phyloP scores from a whole-genome alignment of 2,888 invertebrate species.

The Maniola hyperantus region DNA sequence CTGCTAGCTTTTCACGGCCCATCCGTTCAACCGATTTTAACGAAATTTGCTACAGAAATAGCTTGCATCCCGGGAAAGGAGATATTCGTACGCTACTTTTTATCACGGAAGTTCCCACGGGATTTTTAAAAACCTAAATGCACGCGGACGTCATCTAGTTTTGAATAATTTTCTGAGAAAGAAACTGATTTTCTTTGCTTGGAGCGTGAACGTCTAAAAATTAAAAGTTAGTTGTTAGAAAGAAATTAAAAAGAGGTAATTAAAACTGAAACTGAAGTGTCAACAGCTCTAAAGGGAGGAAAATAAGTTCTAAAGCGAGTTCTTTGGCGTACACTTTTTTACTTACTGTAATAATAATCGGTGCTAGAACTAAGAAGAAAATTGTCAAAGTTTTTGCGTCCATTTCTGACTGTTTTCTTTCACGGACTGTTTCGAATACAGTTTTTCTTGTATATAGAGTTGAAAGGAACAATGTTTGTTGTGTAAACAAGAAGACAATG shows the following conservation, averaged over 20 bases:
- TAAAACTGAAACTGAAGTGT: constrained; percentile 27
- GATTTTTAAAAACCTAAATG: too few relatives aligned
- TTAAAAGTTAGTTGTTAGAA: neutral
- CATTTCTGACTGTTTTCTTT: constrained; percentile 47
- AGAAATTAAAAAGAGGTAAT: constrained; percentile 22
- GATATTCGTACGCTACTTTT: too few relatives aligned
- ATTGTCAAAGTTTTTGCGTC: constrained; percentile 47
- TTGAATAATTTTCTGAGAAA: too few relatives aligned
- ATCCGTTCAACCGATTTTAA: too few relatives aligned
- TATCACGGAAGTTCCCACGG: too few relatives aligned
- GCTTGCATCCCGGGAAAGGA: too few relatives aligned
- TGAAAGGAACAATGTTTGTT: constrained; percentile 38
- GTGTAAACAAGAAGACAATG: constrained; percentile 35
- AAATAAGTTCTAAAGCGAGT: constrained; percentile 27
- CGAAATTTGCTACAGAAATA: too few relatives aligned
- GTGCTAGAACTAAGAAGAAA: constrained; percentile 48
- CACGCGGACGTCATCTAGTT: too few relatives aligned
- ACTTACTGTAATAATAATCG: constrained; percentile 48
- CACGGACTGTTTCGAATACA: constrained; percentile 40
- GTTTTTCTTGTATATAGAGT: constrained; percentile 22
- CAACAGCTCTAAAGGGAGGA: constrained; percentile 18
- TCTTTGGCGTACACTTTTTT: constrained; percentile 23
- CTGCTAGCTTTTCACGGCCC: too few relatives aligned
- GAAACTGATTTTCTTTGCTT: neutral
- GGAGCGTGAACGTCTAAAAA: too few relatives aligned